Conservation (phyloP, 2,888 invertebrate species). For the Heliconius ismenius region DNA sequence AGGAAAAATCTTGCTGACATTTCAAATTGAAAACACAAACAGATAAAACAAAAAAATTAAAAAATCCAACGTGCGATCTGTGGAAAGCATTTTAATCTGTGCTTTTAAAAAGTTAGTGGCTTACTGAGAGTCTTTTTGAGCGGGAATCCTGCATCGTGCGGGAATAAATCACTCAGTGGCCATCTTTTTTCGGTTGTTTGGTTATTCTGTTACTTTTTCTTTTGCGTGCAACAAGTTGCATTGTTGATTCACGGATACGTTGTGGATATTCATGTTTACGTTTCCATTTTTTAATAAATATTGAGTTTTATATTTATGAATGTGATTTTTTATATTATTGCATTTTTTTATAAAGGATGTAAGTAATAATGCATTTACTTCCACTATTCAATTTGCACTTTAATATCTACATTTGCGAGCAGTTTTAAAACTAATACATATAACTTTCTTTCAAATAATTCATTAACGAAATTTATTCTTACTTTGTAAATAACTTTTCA, state of each 20-base stretch:
- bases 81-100: conserved; percentile 30
- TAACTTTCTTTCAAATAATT: no score
- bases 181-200: conserved; percentile 46
- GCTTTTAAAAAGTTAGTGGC: conserved; percentile 31
- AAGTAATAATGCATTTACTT: no score
- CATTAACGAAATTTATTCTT: no score
- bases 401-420: no score
- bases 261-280: conserved; percentile 21
- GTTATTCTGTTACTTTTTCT: conserved; percentile 43
- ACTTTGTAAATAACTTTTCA: no score
- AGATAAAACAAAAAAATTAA: conserved; percentile 24
- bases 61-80: conserved; percentile 26
- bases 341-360: no score
- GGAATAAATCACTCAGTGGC: conserved; percentile 44
- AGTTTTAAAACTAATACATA: no score
- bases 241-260: conserved; percentile 31
- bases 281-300: no score
- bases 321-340: no score
- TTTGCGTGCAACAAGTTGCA: conserved; percentile 48
- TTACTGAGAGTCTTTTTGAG: conserved; percentile 30
- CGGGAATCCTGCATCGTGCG: conserved; percentile 36
- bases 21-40: conserved; percentile 14
- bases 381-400: no score
- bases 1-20: conserved; percentile 1
- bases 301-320: no score